Conservation (phyloP, 2,113 vertebrate species). For the Sakesphorus luctuosus region DNA sequence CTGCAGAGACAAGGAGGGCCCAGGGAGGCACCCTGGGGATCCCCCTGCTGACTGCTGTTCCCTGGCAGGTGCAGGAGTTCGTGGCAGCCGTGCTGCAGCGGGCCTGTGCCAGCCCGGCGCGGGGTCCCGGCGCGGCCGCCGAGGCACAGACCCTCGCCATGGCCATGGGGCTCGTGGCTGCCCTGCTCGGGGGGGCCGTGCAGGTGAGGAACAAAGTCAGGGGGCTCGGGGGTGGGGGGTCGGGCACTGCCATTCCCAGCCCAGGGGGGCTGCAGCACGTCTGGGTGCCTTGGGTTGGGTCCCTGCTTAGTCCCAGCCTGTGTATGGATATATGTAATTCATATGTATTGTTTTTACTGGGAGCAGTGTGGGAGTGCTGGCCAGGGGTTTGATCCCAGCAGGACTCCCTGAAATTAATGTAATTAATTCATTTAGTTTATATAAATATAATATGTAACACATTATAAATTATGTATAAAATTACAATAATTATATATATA, state of each 20-base stretch:
- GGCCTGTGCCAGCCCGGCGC: slow-evolving; percentile 75
- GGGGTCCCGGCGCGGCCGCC: slow-evolving; percentile 51
- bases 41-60: not conserved
- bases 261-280: rapidly evolving
- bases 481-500: not conserved
- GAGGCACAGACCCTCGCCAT: slow-evolving; percentile 90
- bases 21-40: not conserved
- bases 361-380: rapidly evolving
- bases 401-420: not conserved
- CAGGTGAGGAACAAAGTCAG: slow-evolving; percentile 72
- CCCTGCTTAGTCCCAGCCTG: rapidly evolving
- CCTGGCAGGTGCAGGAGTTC: slow-evolving; percentile 86
- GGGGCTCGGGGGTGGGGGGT: rapidly evolving
- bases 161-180: slow-evolving; percentile 91
- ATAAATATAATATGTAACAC: not conserved
- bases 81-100: slow-evolving; percentile 84
- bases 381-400: not conserved
- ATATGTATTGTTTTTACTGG: not conserved
- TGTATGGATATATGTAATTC: rapidly evolving
- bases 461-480: not conserved
- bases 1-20: rapidly evolving
- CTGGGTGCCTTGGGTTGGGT: not conserved
- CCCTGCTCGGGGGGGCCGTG: slow-evolving; percentile 83
- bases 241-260: rapidly evolving
- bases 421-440: not conserved